A percentile compares a stretch with the other conserved stretches of the same genome.
phyloP scores from a whole-genome alignment of 2,888 invertebrate species.

The Cyclophora albipunctata region DNA sequence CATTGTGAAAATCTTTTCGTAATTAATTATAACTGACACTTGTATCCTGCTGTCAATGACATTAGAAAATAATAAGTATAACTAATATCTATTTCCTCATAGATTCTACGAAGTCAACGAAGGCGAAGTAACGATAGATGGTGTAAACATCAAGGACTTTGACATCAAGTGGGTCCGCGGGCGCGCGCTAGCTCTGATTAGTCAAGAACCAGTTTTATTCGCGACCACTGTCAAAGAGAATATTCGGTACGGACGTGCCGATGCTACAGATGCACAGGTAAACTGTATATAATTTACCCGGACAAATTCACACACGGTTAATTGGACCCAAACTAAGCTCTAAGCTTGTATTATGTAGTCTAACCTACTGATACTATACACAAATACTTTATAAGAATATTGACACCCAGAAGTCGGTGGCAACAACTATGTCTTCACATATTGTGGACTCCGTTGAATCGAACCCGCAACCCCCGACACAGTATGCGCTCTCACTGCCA shows the following conservation, averaged over 20 bases:
- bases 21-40: too few relatives aligned
- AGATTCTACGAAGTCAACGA: slow-evolving; percentile 88
- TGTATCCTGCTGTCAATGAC: too few relatives aligned
- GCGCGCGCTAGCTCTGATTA: slow-evolving; percentile 88
- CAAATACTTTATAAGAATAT: not conserved
- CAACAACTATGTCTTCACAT: too few relatives aligned
- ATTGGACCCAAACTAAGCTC: too few relatives aligned
- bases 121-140: slow-evolving; percentile 86
- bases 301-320: too few relatives aligned
- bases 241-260: slow-evolving; percentile 90
- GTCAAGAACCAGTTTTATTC: slow-evolving; percentile 96
- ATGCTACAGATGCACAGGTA: slow-evolving; percentile 81
- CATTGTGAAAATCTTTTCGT: too few relatives aligned
- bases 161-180: slow-evolving; percentile 92
- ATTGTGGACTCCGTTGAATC: too few relatives aligned
- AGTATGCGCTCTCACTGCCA: too few relatives aligned
- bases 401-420: not conserved
- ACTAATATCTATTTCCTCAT: slow-evolving; percentile 1
- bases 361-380: too few relatives aligned
- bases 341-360: too few relatives aligned
- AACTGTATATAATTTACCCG: not conserved
- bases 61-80: too few relatives aligned
- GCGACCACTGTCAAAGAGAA: slow-evolving; percentile 94
- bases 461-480: too few relatives aligned
- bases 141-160: slow-evolving; percentile 79